These are phyloP conservation scores for Carabus problematicus DNA, from an alignment of 2,888 invertebrate genomes.

Conservation along the genomic window DNA sequence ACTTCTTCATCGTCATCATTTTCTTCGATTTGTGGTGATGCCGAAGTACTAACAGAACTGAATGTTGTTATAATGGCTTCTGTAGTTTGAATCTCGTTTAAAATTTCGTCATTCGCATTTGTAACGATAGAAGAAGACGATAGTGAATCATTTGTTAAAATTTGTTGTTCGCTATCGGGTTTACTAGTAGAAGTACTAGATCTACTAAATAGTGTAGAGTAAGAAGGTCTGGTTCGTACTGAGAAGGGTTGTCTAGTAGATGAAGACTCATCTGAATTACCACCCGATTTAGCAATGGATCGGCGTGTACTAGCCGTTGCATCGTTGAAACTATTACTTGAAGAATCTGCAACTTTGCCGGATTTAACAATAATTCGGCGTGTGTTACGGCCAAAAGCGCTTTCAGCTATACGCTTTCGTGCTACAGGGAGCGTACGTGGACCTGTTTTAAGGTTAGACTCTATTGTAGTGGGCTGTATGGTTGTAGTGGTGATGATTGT, in stretches of 20 bases:
- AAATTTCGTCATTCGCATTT: too few species aligned
- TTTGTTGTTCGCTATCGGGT: constrained; percentile 7
- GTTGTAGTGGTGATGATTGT: constrained; percentile 48
- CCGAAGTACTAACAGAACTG: constrained; percentile 19
- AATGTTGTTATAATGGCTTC: constrained; percentile 21
- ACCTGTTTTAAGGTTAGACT: constrained; percentile 44
- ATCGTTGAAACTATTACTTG: constrained; percentile 7
- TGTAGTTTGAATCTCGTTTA: constrained; percentile 13
- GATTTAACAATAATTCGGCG: constrained; percentile 32
- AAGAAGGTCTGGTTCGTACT: constrained; percentile 23
- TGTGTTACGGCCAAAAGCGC: constrained; percentile 43
- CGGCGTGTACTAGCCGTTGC: too few species aligned
- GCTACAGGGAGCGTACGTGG: constrained; percentile 45
- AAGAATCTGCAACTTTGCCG: constrained; percentile 6
- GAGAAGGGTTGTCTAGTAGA: constrained; percentile 2
- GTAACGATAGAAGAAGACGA: too few species aligned
- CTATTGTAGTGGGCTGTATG: constrained; percentile 52
- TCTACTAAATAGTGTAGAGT: constrained; percentile 30
- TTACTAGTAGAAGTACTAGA: constrained; percentile 16
- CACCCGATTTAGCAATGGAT: too few species aligned
- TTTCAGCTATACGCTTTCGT: constrained; percentile 44
- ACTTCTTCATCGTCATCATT: constrained; percentile 12
- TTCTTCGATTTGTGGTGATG: constrained; percentile 20
- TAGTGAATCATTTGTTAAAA: background rate
- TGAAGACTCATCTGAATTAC: too few species aligned